phyloP scores from a whole-genome alignment of 2,888 invertebrate genomes.

The Tridacna gigas region DNA sequence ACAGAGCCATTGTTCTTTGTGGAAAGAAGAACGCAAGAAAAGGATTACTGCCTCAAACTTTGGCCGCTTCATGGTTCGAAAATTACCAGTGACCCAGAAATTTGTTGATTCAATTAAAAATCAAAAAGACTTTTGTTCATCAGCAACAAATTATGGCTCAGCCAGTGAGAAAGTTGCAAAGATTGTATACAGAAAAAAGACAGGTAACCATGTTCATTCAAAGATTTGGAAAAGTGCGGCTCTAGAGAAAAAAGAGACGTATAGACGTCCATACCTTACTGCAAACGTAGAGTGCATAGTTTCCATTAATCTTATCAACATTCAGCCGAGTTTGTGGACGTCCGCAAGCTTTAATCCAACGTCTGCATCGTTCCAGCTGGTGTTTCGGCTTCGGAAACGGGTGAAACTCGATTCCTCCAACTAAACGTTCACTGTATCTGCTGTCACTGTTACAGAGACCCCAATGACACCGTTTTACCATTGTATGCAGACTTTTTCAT shows the following conservation, averaged over 20 bases:
- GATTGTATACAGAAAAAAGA: conserved; percentile 38
- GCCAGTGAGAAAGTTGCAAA: conserved; percentile 38
- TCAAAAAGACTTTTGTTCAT: conserved; percentile 31
- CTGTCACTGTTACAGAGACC: not conserved
- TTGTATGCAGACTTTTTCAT: no score
- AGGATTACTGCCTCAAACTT: conserved; percentile 45
- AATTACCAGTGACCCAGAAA: not conserved
- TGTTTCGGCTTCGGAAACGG: not conserved
- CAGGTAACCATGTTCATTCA: conserved; percentile 53
- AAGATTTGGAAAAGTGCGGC: no score
- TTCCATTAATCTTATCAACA: not conserved
- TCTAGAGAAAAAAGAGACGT: no score
- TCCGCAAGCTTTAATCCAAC: not conserved
- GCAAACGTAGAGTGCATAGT: no score
- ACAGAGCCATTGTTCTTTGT: conserved; percentile 21
- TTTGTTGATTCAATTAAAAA: not conserved
- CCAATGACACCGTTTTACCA: not conserved
- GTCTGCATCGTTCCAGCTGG: not conserved
- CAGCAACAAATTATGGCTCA: conserved; percentile 39
- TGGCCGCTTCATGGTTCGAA: conserved; percentile 21
- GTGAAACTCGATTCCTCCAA: not conserved
- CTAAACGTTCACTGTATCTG: not conserved
- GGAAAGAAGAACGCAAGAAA: conserved; percentile 27
- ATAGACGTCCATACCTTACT: no score
- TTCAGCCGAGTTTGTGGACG: not conserved